Evolutionary conservation across 2,113 vertebrate genomes (phyloP).

Genomic region (Chaetodon trifascialis): DNA sequence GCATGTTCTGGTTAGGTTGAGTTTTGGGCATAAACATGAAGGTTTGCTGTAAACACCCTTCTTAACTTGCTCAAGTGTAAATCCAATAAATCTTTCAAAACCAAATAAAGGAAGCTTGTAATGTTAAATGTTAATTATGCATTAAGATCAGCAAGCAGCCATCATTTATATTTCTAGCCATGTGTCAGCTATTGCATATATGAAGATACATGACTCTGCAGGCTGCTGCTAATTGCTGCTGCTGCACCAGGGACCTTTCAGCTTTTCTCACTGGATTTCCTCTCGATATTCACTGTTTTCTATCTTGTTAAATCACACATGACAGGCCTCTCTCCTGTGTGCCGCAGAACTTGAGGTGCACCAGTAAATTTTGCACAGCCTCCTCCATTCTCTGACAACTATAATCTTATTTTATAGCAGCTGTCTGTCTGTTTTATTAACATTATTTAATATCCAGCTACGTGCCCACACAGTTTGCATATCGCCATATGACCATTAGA

Average conservation of each 20-base stretch:
- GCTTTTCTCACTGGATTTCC: conserved; percentile 16
- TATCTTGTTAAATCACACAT: conserved; percentile 29
- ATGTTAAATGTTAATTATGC: conserved; percentile 65
- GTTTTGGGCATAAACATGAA: not conserved
- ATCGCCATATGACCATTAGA: conserved; percentile 27
- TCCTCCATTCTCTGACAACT: conserved; percentile 34
- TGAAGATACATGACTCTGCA: conserved; percentile 44
- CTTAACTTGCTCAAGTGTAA: conserved; percentile 13
- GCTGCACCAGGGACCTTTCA: conserved; percentile 13
- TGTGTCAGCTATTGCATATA: conserved; percentile 30
- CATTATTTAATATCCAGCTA: conserved; percentile 52
- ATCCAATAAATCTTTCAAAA: conserved; percentile 47
- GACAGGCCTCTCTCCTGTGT: conserved; percentile 4
- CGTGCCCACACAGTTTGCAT: conserved; percentile 30
- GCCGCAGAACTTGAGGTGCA: conserved; percentile 20
- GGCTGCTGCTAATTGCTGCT: conserved; percentile 31
- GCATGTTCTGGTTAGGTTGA: conserved; percentile 5
- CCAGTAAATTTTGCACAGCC: conserved; percentile 34
- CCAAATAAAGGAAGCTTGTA: conserved; percentile 48
- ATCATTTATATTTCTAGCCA: conserved; percentile 46
- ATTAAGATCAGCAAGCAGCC: conserved; percentile 26
- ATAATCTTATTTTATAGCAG: conserved; percentile 61
- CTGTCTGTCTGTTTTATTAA: conserved; percentile 63
- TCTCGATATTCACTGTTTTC: conserved; percentile 10
- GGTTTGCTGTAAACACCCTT: not conserved